Percentiles rank a stretch among this genome's conserved stretches.
Conservation (phyloP, 2,113 vertebrate genomes). For the Menidia beryllina region DNA sequence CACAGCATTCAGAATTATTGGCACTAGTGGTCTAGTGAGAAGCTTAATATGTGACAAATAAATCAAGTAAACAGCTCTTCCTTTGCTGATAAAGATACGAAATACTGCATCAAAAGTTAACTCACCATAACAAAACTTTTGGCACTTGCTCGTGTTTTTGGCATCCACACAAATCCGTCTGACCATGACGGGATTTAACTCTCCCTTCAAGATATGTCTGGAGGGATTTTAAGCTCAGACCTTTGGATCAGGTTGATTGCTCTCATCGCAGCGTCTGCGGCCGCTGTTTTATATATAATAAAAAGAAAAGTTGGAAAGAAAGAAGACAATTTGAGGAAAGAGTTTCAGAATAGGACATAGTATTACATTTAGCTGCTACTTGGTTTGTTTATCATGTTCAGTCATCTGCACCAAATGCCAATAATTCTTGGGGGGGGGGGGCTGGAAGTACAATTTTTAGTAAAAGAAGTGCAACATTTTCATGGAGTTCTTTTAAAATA, state of each 20-base stretch:
- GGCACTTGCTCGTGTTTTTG: constrained; percentile 73
- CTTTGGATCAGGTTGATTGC: constrained; percentile 6
- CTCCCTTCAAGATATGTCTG: neutral
- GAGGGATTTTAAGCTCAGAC: neutral
- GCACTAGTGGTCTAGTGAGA: constrained; percentile 53
- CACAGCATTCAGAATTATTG: constrained; percentile 64
- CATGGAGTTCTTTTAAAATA: constrained; percentile 32
- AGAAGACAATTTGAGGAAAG: neutral
- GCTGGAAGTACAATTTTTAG: constrained; percentile 32
- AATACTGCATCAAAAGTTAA: constrained; percentile 36
- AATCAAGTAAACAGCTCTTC: constrained; percentile 47
- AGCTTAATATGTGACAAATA: constrained; percentile 46
- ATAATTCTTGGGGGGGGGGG: constrained; percentile 52
- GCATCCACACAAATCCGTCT: constrained; percentile 45
- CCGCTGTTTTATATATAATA: constrained; percentile 7
- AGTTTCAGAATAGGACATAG: constrained; percentile 6
- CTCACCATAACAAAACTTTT: constrained; percentile 51
- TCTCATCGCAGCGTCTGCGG: constrained; percentile 12
- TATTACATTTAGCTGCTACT: constrained; percentile 39
- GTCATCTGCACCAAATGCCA: constrained; percentile 58
- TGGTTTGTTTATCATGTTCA: constrained; percentile 40
- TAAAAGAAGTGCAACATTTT: constrained; percentile 53
- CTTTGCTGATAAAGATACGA: constrained; percentile 35
- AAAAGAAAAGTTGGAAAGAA: neutral
- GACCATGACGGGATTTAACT: neutral